phyloP scores from a whole-genome alignment of 2,888 invertebrate genomes.

The Brachyptera putata region DNA sequence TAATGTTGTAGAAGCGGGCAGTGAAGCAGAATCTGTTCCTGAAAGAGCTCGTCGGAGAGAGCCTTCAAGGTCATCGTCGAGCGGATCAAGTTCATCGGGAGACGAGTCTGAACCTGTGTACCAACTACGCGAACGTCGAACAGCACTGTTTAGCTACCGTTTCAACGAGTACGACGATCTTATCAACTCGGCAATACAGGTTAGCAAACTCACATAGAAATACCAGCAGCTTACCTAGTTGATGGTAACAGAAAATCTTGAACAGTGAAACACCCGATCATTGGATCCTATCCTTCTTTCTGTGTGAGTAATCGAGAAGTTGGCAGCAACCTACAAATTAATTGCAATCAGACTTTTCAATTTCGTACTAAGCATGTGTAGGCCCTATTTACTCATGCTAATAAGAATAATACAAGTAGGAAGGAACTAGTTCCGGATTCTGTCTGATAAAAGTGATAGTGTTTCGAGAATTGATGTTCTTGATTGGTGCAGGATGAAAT shows the following conservation, averaged over 20 bases:
- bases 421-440: too few species aligned
- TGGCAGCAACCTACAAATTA: background rate
- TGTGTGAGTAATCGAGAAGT: too few species aligned
- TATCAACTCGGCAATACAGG: slow-evolving; percentile 86
- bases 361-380: background rate
- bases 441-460: too few species aligned
- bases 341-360: background rate
- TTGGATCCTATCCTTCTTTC: too few species aligned
- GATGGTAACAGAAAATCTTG: background rate
- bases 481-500: background rate
- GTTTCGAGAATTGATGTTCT: too few species aligned
- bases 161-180: slow-evolving; percentile 94
- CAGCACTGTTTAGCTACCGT: slow-evolving; percentile 71
- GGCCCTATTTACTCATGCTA: background rate
- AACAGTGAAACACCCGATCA: too few species aligned
- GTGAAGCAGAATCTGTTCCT: background rate
- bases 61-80: slow-evolving; percentile 29
- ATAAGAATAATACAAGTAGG: too few species aligned
- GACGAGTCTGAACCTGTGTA: slow-evolving; percentile 74
- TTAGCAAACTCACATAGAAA: slow-evolving; percentile 37
- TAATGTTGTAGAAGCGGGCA: background rate
- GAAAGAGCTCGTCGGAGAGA: background rate
- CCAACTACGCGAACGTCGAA: slow-evolving; percentile 74
- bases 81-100: slow-evolving; percentile 33
- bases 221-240: background rate